Evolutionary conservation across 2,888 invertebrate genomes (phyloP), one percentile per base, ranked within the genome.

Genomic region (Atrina japonica): DNA sequence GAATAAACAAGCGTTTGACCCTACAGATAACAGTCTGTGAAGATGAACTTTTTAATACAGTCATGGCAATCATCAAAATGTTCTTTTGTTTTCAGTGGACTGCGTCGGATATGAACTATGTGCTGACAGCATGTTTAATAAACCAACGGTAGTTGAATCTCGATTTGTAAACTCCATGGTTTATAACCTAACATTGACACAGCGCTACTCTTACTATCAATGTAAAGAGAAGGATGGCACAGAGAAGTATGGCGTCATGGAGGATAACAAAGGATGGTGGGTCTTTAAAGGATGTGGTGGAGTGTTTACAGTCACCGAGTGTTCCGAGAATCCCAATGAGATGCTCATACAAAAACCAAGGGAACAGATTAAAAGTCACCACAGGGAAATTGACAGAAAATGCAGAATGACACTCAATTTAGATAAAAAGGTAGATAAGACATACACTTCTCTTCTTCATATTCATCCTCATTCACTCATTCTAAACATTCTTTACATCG

Each of bases 211-310:
- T 2, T 81, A 78, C 52, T 81, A 81, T 45, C 68, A 64, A 41
- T 81, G 81, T 59, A 76, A 77, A 25, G 79, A 78, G 2, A 40
- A 43, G 2, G 63, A 74, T 9, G 35, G 6, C 35, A 11, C 5
- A 11, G 73, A 68, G 21, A 81, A 81, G 41, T 81, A 77, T 50
- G 79, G 81, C 3, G 65, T 78, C 18, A 58, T 58, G 3, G 50
- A 30, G 2, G 60, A 75, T n/a, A 69, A 66, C 9, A 77, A 71
- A 45, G 73, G 72, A 9, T 82, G 82, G 82, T 82, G 82, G 82
- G 78, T 82, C 9, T 78, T 78, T 61, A 70, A 73, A 55, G 82
- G 82, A 3, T 83, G 81, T 63, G 81, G 76, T 23, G 83, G 76
- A 9, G 66, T 78, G 40, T 83, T 83, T 53, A 73, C 73, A 56